A percentile compares a stretch with the other conserved stretches of the same genome.
Evolutionary conservation across 2,113 vertebrate genomes (phyloP).

Genomic region (Ammodytes marinus): DNA sequence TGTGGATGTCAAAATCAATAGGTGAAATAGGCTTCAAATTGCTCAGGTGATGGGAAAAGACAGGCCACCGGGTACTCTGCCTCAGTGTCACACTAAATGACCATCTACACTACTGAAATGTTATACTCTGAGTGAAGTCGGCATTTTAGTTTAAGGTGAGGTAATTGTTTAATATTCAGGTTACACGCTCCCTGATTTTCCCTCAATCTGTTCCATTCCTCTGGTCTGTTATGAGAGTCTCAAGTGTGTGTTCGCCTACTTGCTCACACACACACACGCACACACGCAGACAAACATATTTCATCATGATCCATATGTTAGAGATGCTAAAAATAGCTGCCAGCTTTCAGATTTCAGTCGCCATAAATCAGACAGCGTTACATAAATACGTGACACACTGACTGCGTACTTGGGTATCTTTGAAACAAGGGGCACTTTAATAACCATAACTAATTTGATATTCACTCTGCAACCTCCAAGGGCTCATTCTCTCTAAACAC

Average conservation of each 20-base stretch:
- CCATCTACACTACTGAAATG: not conserved
- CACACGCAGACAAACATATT: not conserved
- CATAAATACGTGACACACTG: conserved; percentile 14
- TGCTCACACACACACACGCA: not conserved
- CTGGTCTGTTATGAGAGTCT: not conserved
- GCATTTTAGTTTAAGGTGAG: not conserved
- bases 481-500: conserved; percentile 12
- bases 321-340: conserved; percentile 67
- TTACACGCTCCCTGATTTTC: not conserved
- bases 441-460: conserved; percentile 58
- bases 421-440: conserved; percentile 47
- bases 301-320: conserved; percentile 40
- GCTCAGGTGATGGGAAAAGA: conserved; percentile 11
- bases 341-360: conserved; percentile 60
- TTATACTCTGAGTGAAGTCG: not conserved
- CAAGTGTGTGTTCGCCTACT: conserved; percentile 7
- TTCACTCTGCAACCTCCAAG: conserved; percentile 45
- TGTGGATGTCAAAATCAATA: conserved; percentile 27
- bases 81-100: not conserved
- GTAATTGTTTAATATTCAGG: conserved; percentile 6
- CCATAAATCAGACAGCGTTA: conserved; percentile 50
- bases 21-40: not conserved
- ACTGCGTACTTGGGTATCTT: conserved; percentile 20
- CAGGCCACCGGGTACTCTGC: not conserved
- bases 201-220: not conserved